Percentiles rank a stretch among this genome's conserved stretches.
phyloP scores from a whole-genome alignment of 64 coral and sea anemone genomes.

The Dendrophyllia cribrosa region DNA sequence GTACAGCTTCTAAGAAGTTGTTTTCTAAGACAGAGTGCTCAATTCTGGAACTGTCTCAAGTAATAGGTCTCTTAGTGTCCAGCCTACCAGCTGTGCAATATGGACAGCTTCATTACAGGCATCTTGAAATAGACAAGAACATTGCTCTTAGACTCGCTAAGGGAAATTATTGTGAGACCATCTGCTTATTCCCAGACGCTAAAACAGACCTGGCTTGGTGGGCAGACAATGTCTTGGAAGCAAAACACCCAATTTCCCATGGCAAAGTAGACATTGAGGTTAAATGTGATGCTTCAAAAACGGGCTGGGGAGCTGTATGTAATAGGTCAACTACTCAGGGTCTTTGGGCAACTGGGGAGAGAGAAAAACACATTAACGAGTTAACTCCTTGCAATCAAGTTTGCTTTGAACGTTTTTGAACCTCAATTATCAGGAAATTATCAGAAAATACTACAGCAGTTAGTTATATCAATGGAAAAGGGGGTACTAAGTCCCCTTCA shows the following conservation, averaged over 20 bases:
- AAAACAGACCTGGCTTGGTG: constrained; percentile 46
- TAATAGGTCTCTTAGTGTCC: constrained; percentile 45
- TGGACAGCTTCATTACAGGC: constrained; percentile 62
- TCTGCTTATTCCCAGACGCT: constrained; percentile 13
- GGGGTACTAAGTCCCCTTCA: constrained; percentile 3
- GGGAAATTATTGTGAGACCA: constrained; percentile 35
- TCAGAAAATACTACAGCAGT: constrained; percentile 51
- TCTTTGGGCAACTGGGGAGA: background rate
- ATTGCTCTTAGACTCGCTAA: constrained; percentile 18
- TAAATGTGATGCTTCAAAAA: constrained; percentile 22
- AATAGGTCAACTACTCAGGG: background rate
- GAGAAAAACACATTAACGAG: background rate
- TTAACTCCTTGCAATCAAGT: background rate
- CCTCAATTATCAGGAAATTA: background rate
- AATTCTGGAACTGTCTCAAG: constrained; percentile 15
- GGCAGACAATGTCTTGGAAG: no score
- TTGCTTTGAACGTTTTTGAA: background rate
- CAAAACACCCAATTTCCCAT: background rate
- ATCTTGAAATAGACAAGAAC: constrained; percentile 65
- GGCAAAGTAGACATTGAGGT: background rate
- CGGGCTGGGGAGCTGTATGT: background rate
- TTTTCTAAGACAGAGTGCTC: background rate
- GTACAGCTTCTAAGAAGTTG: background rate
- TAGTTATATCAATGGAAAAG: constrained; percentile 2
- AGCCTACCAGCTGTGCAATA: constrained; percentile 57